Percentiles rank a stretch among this genome's conserved stretches.
Evolutionary conservation across 2,113 vertebrate genomes (phyloP).

Genomic region (Sitta europaea): DNA sequence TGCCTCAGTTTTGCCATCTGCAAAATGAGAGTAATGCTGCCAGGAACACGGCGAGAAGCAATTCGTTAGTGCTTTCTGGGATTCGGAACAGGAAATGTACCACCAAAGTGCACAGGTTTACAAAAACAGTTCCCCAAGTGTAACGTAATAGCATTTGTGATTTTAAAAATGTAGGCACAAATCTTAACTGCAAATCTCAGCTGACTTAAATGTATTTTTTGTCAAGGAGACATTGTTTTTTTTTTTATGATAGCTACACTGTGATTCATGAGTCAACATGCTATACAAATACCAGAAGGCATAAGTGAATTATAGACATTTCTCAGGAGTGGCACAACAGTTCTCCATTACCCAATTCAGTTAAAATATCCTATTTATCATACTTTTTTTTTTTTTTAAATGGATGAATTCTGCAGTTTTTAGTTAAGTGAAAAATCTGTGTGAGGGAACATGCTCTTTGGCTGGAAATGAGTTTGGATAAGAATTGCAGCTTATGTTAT

Average conservation of each 20-base stretch:
- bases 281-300: slow-evolving; percentile 60
- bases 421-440: slow-evolving; percentile 10
- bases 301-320: slow-evolving; percentile 62
- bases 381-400: not conserved
- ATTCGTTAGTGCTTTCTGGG: not conserved
- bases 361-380: slow-evolving; percentile 59
- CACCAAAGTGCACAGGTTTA: not conserved
- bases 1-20: not conserved
- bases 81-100: not conserved
- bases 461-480: slow-evolving; percentile 24
- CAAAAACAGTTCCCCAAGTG: not conserved
- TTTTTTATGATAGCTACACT: slow-evolving; percentile 10
- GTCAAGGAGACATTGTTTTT: not conserved
- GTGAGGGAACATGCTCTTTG: not conserved
- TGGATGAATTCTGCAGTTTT: slow-evolving; percentile 30
- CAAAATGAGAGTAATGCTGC: not conserved
- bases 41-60: not conserved
- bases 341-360: slow-evolving; percentile 49
- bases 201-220: slow-evolving; percentile 36
- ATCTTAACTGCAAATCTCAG: slow-evolving; percentile 37
- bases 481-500: not conserved
- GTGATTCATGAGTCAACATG: slow-evolving; percentile 64
- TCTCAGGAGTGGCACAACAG: slow-evolving; percentile 39
- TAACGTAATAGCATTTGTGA: not conserved
- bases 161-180: slow-evolving; percentile 25